Conservation (phyloP, 2,888 invertebrate genomes). For the Scaptomyza flava region DNA sequence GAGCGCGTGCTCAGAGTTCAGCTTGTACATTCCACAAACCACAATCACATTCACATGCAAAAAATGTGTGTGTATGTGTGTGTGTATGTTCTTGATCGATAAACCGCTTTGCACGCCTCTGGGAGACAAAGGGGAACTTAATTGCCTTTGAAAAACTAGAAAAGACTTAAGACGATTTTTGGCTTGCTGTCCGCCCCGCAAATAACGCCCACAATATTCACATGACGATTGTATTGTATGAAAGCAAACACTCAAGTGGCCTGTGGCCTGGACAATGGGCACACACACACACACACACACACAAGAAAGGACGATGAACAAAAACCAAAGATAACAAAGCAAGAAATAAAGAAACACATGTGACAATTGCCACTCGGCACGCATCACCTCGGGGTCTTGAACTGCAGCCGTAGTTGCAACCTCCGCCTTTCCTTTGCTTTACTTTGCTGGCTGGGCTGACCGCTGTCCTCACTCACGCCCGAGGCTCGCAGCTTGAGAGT, state of each 20-base stretch:
- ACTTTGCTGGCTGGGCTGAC: background rate
- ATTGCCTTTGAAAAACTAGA: slow-evolving; percentile 71
- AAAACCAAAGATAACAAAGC: slow-evolving; percentile 31
- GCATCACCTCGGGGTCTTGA: slow-evolving; percentile 38
- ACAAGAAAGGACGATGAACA: slow-evolving; percentile 13
- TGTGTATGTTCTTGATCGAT: slow-evolving; percentile 2
- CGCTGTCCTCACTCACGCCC: slow-evolving; percentile 44
- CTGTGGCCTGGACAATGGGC: slow-evolving; percentile 40
- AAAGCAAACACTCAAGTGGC: slow-evolving; percentile 41
- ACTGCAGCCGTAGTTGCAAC: background rate
- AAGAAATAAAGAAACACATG: slow-evolving; percentile 37
- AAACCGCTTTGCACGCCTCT: slow-evolving; percentile 66
- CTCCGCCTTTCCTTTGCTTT: slow-evolving; percentile 2
- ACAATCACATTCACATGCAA: slow-evolving; percentile 1
- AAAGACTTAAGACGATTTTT: slow-evolving; percentile 56
- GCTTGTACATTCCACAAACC: background rate
- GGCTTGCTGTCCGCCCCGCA: slow-evolving; percentile 51
- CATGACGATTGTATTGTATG: slow-evolving; percentile 23
- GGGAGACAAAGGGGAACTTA: slow-evolving; percentile 51
- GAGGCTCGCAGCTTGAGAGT: slow-evolving; percentile 53
- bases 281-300: slow-evolving; percentile 10
- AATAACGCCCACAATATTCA: slow-evolving; percentile 52
- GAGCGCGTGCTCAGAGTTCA: slow-evolving; percentile 28
- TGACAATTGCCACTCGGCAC: slow-evolving; percentile 71
- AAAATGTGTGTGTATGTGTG: background rate